Evolutionary conservation across 2,888 invertebrate genomes (phyloP), one percentile per base, ranked within the genome.

Genomic region (Tupiocoris notatus): DNA sequence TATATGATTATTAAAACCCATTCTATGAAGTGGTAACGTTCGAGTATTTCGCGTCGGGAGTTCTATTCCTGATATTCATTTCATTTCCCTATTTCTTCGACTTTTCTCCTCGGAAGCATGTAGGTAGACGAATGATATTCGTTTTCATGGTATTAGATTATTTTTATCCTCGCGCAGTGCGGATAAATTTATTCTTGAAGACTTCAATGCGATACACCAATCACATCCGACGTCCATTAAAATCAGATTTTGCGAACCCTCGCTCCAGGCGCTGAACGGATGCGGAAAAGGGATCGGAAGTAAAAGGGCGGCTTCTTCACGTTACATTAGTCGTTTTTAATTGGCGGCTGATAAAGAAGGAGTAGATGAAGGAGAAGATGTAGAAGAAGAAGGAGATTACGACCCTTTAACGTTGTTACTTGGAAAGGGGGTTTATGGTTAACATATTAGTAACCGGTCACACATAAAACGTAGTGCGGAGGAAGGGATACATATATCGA

Each of bases 291-390:
- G 6, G 17, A 70, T 22, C n/a, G 2, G 25, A 59, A 58, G 61
- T 20, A n/a, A 21, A 64, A 63, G 76, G 59, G 76, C 64, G 78
- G 74, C 70, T 78, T 78, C 77, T 75, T 77, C 78, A 78, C 78
- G 78, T 68, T 78, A 78, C 78, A 78, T 78, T 78, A 78, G 77
- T 77, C 78, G 78, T 78, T 78, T 78, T 78, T 78, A 78, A 78
- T 83, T 83, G 83, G 83, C 83, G 81, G 80, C 81, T 81, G 77
- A 80, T 78, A 79, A 76, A 70, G 54, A 70, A 70, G 39, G 12
- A 39, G 12, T 3, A 39, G 39, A 39, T 7, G 39, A 39, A 39
- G 39, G 39, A 39, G 39, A 39, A 7, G n/a, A n/a, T n/a, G n/a
- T n/a, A n/a, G n/a, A n/a, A n/a, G n/a, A n/a, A n/a, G n/a, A n/a